Base-by-base conservation (phyloP, 2,888 invertebrate species). In the Caenorhabditis sp. region DNA sequence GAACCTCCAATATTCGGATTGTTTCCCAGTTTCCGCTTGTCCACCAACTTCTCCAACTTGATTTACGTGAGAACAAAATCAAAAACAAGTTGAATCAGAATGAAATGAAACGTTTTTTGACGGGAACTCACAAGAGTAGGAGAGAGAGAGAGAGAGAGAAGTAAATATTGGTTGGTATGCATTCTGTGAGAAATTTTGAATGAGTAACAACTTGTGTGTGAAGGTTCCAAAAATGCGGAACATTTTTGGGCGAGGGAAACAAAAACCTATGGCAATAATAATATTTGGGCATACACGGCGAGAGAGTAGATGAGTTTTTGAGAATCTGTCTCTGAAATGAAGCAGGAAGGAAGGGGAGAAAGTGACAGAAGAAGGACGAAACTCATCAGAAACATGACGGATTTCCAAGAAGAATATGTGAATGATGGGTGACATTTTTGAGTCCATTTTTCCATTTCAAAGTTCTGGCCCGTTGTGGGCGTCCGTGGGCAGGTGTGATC, bases 301-400 rank as follows among this genome's bases (percentile, higher is more conserved):
- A 56, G 2, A 27, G 37, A 53, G 45, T 63, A 46, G 45, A 55
- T 37, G 53, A 46, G 53, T 45, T 65, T 53, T 65, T 22, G 55
- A 43, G 46, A 30, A 50, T 39, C 41, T 48, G 30, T 45, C 43
- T 39, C 26, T 17, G 32, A 55, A 32, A 46, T 27, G 45, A 39
- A 17, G 17, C 22, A 46, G 35, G 32, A 65, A n/a, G 20, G 43
- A 53, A 53, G 53, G 53, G 41, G 46, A 41, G 45, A 55, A 61
- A 61, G 65, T 55, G 65, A 65, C 45, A 65, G 65, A 26, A 48
- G 37, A 58, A 58, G 45, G 45, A 32, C 43, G 58, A 58, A 58
- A 48, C 61, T 35, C 35, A 35, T 35, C 35, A 35, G 35, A 35
- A 61, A 61, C 61, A 48, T 61, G 61, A 35, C 22, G 37, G 48